Base-by-base conservation (phyloP, 2,888 invertebrate species). In the Tiliacea citrago region DNA sequence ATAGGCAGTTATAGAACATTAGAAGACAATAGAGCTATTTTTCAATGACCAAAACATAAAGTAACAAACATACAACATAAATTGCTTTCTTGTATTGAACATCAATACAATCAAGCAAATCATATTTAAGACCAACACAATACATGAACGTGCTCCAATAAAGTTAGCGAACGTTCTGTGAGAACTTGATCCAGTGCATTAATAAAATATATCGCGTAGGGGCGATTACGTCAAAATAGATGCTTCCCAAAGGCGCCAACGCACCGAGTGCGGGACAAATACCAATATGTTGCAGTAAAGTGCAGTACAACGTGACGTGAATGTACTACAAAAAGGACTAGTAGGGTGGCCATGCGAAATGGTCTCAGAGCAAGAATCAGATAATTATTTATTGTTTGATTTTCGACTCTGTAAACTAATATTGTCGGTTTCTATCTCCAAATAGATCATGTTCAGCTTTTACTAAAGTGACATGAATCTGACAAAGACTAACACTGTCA, bases 201-300 rank as follows among this genome's bases (percentile, higher is more conserved):
- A 91, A 92, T 92, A 92, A 93, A 92, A 92, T 91, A 93, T 92
- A 88, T 86, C 90, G 90, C 92, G 93, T 94, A 88, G 84, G 29
- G 81, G 66, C 88, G 87, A 87, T 90, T 90, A 91, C 89, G 87
- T 89, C 85, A 89, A 90, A 87, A 87, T 87, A 86, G 89, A 89
- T 86, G 88, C 86, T 89, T 87, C 89, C 88, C 84, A 88, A 90
- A 89, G 93, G 93, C 93, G 93, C 93, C 92, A 92, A 91, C 88
- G 88, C 91, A 91, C 88, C 79, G 88, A 90, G 91, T 92, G 91
- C 90, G 89, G 87, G 90, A 89, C 91, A 92, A 92, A 93, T 94
- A 91, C 89, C 91, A 93, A 93, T 92, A 90, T 87, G 83, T 75
- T 86, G 89, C 90, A 90, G 87, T 88, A 87, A 89, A 88, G 81